Percentiles rank a stretch among this genome's conserved stretches.
phyloP scores from a whole-genome alignment of 2,113 vertebrate species.

The Benitochromis conjunctus region DNA sequence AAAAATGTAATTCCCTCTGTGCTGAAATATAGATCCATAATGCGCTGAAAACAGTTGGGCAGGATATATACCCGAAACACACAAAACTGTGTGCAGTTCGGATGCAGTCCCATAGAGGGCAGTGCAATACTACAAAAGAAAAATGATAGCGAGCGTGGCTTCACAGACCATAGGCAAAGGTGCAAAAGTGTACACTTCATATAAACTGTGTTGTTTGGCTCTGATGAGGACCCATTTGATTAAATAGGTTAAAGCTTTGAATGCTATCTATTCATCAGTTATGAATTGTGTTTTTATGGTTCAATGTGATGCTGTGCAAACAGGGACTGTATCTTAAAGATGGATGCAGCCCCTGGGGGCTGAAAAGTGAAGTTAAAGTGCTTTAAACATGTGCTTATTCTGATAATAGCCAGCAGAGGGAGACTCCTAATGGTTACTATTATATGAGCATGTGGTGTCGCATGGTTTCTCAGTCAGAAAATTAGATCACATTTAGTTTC shows the following conservation, averaged over 20 bases:
- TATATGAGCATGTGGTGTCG: background rate
- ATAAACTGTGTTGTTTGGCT: background rate
- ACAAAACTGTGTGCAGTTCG: background rate
- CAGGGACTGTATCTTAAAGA: background rate
- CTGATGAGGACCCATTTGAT: background rate
- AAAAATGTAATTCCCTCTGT: background rate
- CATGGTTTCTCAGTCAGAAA: background rate
- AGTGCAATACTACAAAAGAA: slow-evolving; percentile 48
- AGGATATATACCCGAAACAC: background rate
- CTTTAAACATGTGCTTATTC: background rate
- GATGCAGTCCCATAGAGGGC: slow-evolving; percentile 50
- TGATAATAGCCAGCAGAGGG: background rate
- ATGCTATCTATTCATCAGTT: background rate
- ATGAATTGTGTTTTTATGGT: background rate
- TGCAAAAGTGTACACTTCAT: background rate
- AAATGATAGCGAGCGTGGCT: background rate
- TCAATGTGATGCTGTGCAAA: background rate
- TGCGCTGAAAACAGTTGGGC: slow-evolving; percentile 4
- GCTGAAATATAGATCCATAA: background rate
- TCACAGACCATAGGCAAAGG: background rate
- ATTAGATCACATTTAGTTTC: background rate
- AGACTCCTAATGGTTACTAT: background rate
- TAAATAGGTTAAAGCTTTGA: background rate
- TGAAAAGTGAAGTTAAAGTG: background rate
- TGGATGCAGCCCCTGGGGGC: background rate